Base-by-base conservation (phyloP, 2,888 invertebrate genomes). In the Troides helena region DNA sequence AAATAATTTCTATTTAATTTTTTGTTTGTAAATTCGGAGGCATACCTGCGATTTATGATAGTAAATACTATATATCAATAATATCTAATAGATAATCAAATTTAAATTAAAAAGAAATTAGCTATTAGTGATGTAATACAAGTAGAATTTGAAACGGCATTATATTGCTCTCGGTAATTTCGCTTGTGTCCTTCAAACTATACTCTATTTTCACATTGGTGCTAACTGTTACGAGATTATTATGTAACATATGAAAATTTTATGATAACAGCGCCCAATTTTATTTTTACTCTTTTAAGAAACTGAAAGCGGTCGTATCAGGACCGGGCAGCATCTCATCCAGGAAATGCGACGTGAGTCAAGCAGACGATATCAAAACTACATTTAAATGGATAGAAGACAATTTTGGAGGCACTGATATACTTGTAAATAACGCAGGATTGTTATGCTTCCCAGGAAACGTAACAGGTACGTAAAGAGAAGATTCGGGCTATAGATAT, bases 341-440 rank as follows among this genome's bases (percentile, higher is more conserved):
- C 5, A 73, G 76, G 39, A 71, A 77, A 21, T 88, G 87, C 66
- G 86, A 87, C 75, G 78, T 87, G 39, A 72, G 81, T 6, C 79
- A 80, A n/a, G 50, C 74, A 0, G 81, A 78, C 10, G 81, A 85
- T 14, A 73, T 87, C 17, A 72, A 74, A 0, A 75, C 74, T 4
- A 74, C 80, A 1, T 88, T 88, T 73, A 46, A 74, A 21, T 83
- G 84, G 80, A 69, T 84, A 18, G 84, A 85, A 21, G 75, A 82
- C 4, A 71, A 75, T 14, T 76, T 78, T 63, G 82, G 80, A 0
- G 85, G 85, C 5, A 75, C 79, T 0, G 81, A 87, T 61, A 71
- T 88, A 7, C 75, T 89, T 18, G 79, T 88, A 12, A 88, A 88
- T 73, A 87, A 87, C 65, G 88, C 88, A 36, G 88, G 85, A 0